Percentiles rank a stretch among this genome's conserved stretches.
Conservation (phyloP, 1,140 invertebrate genomes). For the Camponotus floridanus region DNA sequence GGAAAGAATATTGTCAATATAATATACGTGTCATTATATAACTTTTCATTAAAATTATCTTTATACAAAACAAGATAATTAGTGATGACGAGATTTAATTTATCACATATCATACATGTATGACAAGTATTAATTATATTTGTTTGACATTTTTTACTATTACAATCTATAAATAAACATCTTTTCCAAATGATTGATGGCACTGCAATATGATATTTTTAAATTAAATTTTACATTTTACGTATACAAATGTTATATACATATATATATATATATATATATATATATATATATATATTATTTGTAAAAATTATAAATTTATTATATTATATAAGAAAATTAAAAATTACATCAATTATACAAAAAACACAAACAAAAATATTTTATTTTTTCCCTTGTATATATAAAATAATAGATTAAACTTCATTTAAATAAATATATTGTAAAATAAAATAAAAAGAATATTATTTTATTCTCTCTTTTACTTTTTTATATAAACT, state of each 20-base stretch:
- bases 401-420: neutral
- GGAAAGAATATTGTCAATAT: slow-evolving; percentile 1
- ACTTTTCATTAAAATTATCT: slow-evolving; percentile 27
- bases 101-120: neutral
- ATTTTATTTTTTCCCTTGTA: neutral
- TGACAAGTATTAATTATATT: slow-evolving; percentile 22
- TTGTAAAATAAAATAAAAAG: neutral
- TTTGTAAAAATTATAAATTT: neutral
- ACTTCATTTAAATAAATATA: neutral
- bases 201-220: slow-evolving; percentile 1
- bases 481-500: neutral
- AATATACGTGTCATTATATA: neutral
- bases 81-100: slow-evolving; percentile 21
- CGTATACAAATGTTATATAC: too few species aligned
- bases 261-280: neutral
- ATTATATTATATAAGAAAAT: neutral
- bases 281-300: neutral
- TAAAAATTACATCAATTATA: neutral
- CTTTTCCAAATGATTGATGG: neutral
- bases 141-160: neutral
- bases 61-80: neutral
- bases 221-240: slow-evolving; percentile 6
- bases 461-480: too few species aligned
- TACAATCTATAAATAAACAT: neutral
- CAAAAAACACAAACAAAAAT: neutral